Evolutionary conservation across 2,888 invertebrate species (phyloP), one percentile per base, ranked within the genome.

Genomic region (Pseudeuparius sepicola): DNA sequence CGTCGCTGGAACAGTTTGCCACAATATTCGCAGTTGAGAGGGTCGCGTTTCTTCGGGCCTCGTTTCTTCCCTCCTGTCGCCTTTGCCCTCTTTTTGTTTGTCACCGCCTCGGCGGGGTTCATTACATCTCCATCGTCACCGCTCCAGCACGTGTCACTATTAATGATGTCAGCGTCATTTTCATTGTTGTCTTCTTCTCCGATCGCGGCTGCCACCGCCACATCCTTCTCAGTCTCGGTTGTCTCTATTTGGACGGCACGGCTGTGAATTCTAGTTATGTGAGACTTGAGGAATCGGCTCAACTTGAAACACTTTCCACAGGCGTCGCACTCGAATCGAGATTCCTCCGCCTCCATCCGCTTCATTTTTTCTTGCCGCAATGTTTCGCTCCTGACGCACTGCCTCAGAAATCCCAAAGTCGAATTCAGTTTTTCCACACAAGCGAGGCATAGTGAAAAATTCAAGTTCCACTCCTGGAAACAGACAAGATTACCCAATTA

Each of bases 241-340:
- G 20, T n/a, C n/a, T 20, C 20, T 7, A 6, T 7, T n/a, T 20
- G 6, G 20, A 7, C n/a, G 20, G 6, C n/a, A 7, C 20, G 6
- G 6, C 6, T 7, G n/a, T 20, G 20, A 7, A 20, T 20, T 20
- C 20, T 20, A 20, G 20, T 20, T 7, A 20, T 20, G n/a, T 20
- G 20, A 7, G n/a, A 20, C 20, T 20, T 20, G 6, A 20, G n/a
- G 6, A 43, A 44, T 23, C 48, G 42, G 38, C 46, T 46, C 14
- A 45, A 41, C 16, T 49, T 48, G 26, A 53, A 53, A 2, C 41
- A 28, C 31, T 51, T 52, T 11, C 45, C 39, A 31, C 53, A 53
- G 24, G 38, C 36, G 23, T 49, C 41, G 34, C 52, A 52, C 11
- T 20, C 20, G 20, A 20, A 20, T 20, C n/a, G 7, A 20, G 20